Conservation (phyloP, 1,140 invertebrate species). For the Archivesica marissinica region DNA sequence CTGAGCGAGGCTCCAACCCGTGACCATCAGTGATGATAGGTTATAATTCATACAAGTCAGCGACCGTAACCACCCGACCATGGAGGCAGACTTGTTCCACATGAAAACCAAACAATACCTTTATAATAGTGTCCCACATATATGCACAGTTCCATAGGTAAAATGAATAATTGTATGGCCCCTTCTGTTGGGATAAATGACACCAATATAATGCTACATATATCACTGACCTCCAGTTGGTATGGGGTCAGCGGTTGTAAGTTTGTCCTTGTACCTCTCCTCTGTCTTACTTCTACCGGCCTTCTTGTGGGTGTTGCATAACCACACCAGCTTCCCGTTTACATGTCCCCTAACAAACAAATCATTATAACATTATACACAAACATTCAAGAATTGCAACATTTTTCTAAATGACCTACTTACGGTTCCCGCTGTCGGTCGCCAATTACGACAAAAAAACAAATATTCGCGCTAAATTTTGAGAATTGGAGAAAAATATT, state of each 20-base stretch:
- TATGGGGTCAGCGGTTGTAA: conserved; percentile 7
- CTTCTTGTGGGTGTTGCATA: conserved; percentile 73
- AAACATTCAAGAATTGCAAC: no score
- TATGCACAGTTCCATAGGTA: neutral
- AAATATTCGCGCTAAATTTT: no score
- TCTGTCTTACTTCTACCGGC: conserved; percentile 68
- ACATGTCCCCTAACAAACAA: conserved; percentile 74
- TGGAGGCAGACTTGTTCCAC: no score
- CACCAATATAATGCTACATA: neutral
- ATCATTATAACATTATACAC: no score
- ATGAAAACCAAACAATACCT: neutral
- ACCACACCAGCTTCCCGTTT: conserved; percentile 77
- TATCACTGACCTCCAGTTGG: conserved; percentile 41
- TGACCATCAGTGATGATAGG: no score
- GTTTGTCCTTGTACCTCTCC: conserved; percentile 60
- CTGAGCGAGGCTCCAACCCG: no score
- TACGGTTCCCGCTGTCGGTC: no score
- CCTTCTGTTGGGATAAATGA: neutral
- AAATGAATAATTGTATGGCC: neutral
- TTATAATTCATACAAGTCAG: no score
- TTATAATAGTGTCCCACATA: neutral
- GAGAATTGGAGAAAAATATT: no score
- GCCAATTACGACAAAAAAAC: no score
- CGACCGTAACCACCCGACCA: no score
- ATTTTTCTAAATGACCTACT: no score